Base-by-base conservation (phyloP, 2,113 vertebrate genomes). In the Oryzias celebensis region DNA sequence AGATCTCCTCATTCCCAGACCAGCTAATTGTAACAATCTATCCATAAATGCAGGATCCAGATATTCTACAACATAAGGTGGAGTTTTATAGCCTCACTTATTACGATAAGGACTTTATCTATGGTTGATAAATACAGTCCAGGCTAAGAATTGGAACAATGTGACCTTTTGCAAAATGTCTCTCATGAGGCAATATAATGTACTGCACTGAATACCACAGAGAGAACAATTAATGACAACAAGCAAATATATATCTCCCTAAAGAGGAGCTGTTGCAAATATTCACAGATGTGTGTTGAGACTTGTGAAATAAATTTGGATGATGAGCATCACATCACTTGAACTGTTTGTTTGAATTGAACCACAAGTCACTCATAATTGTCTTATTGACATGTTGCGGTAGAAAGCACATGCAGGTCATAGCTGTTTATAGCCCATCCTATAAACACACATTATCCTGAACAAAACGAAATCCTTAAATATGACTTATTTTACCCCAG, bases 191-290 rank as follows among this genome's bases (percentile, higher is more conserved):
- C 61, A 22, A 60, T 81, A 52, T 86, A 90, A 90, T 90, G 89
- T 85, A 80, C 79, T 80, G 44, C 62, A 31, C 54, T 65, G 56
- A 81, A 85, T 68, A 73, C 78, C 71, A 65, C 12, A 0, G 83
- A 85, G 86, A 88, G 76, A 81, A 85, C 77, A 87, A 89, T 91
- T 91, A 91, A 85, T 45, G 62, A 64, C 77, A 85, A 85, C 78
- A 84, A 81, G 83, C 74, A 77, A 46, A 24, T 58, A 79, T 76
- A 63, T 53, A 62, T 52, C 62, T 78, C 66, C 64, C 68, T 59
- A 58, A 78, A 84, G 76, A 78, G 56, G 64, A 74, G 56, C 75
- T 52, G 62, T 58, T 73, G 53, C 69, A 14, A 44, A 54, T 63
- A 73, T 58, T 80, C 52, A 62, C 26, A 64, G 36, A 43, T 58